Base-by-base conservation (phyloP, 2,113 vertebrate species). In the Perognathus longimembris region DNA sequence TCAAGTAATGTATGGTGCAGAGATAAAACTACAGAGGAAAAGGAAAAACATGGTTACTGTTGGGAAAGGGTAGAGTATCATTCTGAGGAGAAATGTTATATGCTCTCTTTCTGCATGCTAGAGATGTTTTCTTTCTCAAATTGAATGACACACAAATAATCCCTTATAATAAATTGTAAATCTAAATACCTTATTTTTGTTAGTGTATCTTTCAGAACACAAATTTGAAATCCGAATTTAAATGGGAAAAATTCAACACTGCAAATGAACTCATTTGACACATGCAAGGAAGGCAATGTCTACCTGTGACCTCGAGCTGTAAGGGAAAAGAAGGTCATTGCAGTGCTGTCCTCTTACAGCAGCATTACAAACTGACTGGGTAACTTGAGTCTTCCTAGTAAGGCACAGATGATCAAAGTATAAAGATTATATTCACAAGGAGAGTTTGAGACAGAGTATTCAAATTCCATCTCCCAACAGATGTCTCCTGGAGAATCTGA, bases 21-120 rank as follows among this genome's bases (percentile, higher is more conserved):
- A 82, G 24, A 3, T 63, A 57, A 89, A 85, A n/a, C 8, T 38
- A 54, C 4, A 36, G 80, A 24, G 34, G 34, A 15, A 12, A 77
- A 63, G 21, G 5, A 50, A 30, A 2, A 17, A 21, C 28, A 70
- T 50, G 21, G 10, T 36, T 34, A 50, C 38, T 66, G 21, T 2
- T 18, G 28, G 3, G 26, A 45, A 6, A 34, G 2, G 12, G 9
- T 38, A 0, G 1, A 28, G 6, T 6, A 32, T 73, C 36, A 38
- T 22, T 36, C 57, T 76, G 5, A 0, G 22, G 10, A 20, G 3
- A 4, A 18, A 28, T 40, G 6, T 9, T 21, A 4, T 6, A 1
- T 8, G 14, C 9, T n/a, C 1, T 74, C 28, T 7, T 85, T 89
- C 14, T 61, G 34, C 50, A 12, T 59, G 14, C 26, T 70, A 7